Evolutionary conservation across 2,797 vertebrate genomes (phyloP).

Genomic region (Dendrocincla fuliginosa): DNA sequence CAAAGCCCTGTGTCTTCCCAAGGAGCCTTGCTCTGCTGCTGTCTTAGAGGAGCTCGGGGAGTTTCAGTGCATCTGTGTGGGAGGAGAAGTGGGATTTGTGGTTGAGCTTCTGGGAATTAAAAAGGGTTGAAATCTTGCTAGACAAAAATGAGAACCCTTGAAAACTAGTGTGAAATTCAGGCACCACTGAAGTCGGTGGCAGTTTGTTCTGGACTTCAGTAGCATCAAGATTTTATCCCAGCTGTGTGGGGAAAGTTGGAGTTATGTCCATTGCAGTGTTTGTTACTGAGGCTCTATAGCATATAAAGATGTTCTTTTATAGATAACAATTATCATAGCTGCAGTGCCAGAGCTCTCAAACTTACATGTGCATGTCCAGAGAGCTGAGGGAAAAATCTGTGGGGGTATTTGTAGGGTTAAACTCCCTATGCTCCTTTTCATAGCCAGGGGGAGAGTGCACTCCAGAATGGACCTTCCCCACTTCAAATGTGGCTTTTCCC

Average conservation of each 20-base stretch:
- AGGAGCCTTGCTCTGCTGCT: not conserved
- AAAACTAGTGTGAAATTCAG: not conserved
- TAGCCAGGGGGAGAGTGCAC: not conserved
- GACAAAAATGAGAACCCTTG: not conserved
- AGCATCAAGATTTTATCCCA: not conserved
- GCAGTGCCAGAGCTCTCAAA: not conserved
- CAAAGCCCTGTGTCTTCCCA: not conserved
- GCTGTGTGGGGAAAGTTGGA: not conserved
- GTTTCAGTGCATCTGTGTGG: not conserved
- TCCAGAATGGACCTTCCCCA: not conserved
- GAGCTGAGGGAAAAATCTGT: not conserved
- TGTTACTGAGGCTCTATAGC: not conserved
- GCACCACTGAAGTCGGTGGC: not conserved
- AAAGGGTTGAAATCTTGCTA: constrained; percentile 38
- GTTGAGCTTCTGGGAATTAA: constrained; percentile 55
- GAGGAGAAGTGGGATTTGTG: constrained; percentile 53
- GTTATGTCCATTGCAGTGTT: not conserved
- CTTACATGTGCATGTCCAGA: not conserved
- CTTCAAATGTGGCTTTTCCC: not conserved
- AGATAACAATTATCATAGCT: not conserved
- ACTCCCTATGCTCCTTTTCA: not conserved
- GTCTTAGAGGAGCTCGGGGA: not conserved
- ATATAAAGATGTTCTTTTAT: not conserved
- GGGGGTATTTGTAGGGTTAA: not conserved
- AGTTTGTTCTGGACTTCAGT: not conserved